Evolutionary conservation across 2,797 vertebrate species (phyloP), one percentile per base, ranked within the genome.

Genomic region (Spea hammondii): DNA sequence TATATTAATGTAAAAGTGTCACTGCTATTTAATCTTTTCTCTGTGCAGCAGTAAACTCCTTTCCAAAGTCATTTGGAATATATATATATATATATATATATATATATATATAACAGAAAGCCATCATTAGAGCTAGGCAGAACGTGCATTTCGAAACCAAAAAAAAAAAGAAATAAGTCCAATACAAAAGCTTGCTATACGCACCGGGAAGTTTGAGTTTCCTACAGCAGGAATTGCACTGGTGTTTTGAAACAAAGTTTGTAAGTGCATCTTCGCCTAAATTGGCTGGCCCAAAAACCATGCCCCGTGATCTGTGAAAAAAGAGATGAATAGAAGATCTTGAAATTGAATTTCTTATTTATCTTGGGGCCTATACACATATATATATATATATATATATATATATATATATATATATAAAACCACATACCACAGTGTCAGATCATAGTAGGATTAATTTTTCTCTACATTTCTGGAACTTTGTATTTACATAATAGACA

Each of bases 231-330:
- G 91, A 86, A 82, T 94, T 94, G 87, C 98, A 99, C 8, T 64
- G 87, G 89, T 99, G 97, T 83, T 96, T 98, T 87, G 91, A 88
- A 87, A 95, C 90, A 89, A 98, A 99, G 79, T 92, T 93, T 65
- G 87, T 92, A 85, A 99, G 94, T 78, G 96, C 96, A 72, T 89
- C 89, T 74, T 94, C 93, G 84, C 96, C 96, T 78, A 97, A 90
- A 85, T 96, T 98, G 87, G 96, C 95, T 6, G 97, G 95, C 84
- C 97, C 97, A 86, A 99, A 99, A 70, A 92, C 91, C 94, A 97
- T 93, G 81, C 94, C 94, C 86, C 89, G 90, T 86, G 89, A 91
- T 82, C 93, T 94, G 84, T 79, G 89, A 85, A 70, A 85, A 89
- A 79, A 83, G 10, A 10, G 32, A 3, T 32, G 32, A 32, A 32